phyloP scores from a whole-genome alignment of 2,888 invertebrate genomes.

The Andrena trimmerana region DNA sequence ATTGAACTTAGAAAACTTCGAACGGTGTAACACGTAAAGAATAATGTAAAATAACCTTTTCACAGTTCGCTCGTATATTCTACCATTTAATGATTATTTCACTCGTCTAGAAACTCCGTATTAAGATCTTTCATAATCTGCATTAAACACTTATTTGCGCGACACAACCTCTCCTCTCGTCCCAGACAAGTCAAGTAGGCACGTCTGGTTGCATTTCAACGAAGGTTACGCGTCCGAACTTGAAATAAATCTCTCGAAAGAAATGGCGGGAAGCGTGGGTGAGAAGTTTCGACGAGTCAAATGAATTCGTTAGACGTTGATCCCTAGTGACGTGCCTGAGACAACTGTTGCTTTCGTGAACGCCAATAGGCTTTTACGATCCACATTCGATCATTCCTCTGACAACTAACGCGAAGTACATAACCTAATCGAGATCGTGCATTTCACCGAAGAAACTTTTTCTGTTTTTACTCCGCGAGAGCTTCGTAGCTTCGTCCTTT shows the following conservation, averaged over 20 bases:
- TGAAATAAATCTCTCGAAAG: not conserved
- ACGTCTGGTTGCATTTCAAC: too few relatives aligned
- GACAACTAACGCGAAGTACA: not conserved
- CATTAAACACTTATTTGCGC: too few relatives aligned
- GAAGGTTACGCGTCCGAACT: not conserved
- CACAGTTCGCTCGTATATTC: too few relatives aligned
- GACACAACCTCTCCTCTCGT: too few relatives aligned
- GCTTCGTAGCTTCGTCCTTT: not conserved
- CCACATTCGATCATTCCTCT: not conserved
- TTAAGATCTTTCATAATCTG: too few relatives aligned
- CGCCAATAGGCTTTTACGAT: not conserved
- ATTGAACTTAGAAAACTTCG: too few relatives aligned
- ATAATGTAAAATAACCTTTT: too few relatives aligned
- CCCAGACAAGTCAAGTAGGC: too few relatives aligned
- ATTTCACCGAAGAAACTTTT: not conserved
- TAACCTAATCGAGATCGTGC: not conserved
- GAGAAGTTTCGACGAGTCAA: not conserved
- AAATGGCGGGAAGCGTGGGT: not conserved
- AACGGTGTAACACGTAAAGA: too few relatives aligned
- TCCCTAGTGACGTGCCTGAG: not conserved
- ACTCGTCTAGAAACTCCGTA: too few relatives aligned
- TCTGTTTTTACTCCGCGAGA: not conserved
- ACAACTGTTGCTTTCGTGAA: slow-evolving; percentile 23
- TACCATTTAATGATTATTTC: too few relatives aligned
- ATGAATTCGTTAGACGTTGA: not conserved